Evolutionary conservation across 2,888 invertebrate genomes (phyloP).

Genomic region (Aradus depressus): DNA sequence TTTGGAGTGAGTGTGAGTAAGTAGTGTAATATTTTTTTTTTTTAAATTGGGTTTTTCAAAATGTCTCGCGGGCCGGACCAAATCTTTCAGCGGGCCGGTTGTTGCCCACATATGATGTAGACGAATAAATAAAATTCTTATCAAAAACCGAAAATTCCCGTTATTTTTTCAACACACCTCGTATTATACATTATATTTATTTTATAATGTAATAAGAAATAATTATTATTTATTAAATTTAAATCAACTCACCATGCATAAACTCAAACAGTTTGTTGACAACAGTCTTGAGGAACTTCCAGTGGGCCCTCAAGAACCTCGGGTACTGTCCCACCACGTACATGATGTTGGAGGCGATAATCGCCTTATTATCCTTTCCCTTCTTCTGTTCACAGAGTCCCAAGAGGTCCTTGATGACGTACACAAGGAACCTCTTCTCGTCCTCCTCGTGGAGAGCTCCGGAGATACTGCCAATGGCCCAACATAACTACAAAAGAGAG

Average conservation of each 20-base stretch:
- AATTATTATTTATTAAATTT: not conserved
- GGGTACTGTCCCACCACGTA: slow-evolving; percentile 99
- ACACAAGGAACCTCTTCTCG: slow-evolving; percentile 96
- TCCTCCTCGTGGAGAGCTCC: slow-evolving; percentile 99
- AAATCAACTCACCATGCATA: slow-evolving; percentile 78
- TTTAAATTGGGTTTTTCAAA: too few species aligned
- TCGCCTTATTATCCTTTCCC: slow-evolving; percentile 98
- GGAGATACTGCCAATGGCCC: slow-evolving; percentile 98
- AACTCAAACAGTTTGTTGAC: slow-evolving; percentile 99
- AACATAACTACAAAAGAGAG: slow-evolving; percentile 69
- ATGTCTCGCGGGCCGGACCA: too few species aligned
- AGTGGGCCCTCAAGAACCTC: slow-evolving; percentile 94
- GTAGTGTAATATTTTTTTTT: too few species aligned
- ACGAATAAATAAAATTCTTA: too few species aligned
- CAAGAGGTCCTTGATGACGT: slow-evolving; percentile 94
- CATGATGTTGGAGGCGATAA: slow-evolving; percentile 99
- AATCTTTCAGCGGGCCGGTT: too few species aligned
- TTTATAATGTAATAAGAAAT: not conserved
- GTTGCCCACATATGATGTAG: too few species aligned
- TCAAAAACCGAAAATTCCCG: too few species aligned
- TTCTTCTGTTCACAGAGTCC: slow-evolving; percentile 97
- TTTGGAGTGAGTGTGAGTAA: too few species aligned
- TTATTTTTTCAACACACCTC: too few species aligned
- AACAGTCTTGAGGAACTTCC: slow-evolving; percentile 99
- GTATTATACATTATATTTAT: too few species aligned